phyloP scores from a whole-genome alignment of 2,113 vertebrate genomes.

The Cygnus atratus region DNA sequence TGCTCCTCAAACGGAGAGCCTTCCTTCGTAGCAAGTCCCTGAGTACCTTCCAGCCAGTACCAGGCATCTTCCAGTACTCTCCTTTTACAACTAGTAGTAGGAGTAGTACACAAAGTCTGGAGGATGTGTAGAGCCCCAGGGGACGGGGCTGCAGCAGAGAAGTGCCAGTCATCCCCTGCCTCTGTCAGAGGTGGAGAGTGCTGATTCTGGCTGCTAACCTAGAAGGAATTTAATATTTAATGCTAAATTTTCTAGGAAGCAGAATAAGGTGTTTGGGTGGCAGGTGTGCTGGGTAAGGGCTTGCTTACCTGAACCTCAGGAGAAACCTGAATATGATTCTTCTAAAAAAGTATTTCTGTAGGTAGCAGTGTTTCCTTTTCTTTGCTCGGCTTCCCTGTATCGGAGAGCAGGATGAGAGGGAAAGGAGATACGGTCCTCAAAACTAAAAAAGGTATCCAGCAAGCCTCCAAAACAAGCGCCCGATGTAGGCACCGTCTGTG shows the following conservation, averaged over 20 bases:
- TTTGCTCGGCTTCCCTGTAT: background rate
- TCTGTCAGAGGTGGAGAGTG: background rate
- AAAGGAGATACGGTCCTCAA: background rate
- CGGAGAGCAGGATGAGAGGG: background rate
- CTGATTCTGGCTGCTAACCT: background rate
- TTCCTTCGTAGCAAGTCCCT: background rate
- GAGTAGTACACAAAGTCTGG: background rate
- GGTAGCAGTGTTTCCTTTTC: background rate
- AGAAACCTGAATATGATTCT: background rate
- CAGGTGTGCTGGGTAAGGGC: background rate
- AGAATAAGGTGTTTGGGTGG: background rate
- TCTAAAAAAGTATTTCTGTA: background rate
- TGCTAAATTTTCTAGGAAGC: accelerated
- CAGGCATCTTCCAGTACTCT: background rate
- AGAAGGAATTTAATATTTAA: background rate
- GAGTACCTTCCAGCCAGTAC: background rate
- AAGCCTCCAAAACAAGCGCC: background rate
- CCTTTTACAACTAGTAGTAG: background rate
- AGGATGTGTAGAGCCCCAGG: background rate
- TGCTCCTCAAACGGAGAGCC: background rate
- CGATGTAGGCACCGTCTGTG: background rate
- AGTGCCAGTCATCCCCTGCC: background rate
- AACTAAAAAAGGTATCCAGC: background rate
- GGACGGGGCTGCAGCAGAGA: background rate
- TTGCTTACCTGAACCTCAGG: background rate